phyloP scores from a whole-genome alignment of 1,140 invertebrate genomes.

The Gerris buenoi region DNA sequence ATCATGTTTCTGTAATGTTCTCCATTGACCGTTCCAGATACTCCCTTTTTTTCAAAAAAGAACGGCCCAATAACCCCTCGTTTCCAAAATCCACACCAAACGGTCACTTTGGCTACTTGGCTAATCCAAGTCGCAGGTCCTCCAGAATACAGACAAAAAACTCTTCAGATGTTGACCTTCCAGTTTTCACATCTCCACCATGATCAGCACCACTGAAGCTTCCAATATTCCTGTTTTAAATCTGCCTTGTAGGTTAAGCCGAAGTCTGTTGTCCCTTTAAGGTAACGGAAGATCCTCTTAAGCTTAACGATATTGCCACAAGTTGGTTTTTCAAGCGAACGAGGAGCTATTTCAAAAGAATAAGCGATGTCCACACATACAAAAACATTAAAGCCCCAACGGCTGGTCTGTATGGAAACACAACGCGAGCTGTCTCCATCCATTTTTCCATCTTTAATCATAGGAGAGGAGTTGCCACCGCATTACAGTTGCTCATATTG shows the following conservation, averaged over 20 bases:
- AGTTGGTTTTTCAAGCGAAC: conserved; percentile 12
- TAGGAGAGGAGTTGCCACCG: conserved; percentile 6
- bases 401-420: conserved; percentile 19
- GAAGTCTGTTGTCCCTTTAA: conserved; percentile 13
- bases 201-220: not conserved
- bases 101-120: no score
- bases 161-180: not conserved
- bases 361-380: conserved; percentile 28
- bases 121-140: not conserved
- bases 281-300: conserved; percentile 15
- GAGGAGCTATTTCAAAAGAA: conserved; percentile 22
- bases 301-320: not conserved
- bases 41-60: no score
- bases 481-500: not conserved
- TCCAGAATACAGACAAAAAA: not conserved
- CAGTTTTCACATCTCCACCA: not conserved
- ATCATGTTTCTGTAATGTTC: no score
- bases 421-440: not conserved
- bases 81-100: no score
- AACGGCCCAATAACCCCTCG: no score
- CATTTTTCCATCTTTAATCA: not conserved
- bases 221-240: not conserved
- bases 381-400: conserved; percentile 27
- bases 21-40: no score
- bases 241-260: conserved; percentile 5